Base-by-base conservation (phyloP, 2,113 vertebrate species). In the Laterallus jamaicensis region DNA sequence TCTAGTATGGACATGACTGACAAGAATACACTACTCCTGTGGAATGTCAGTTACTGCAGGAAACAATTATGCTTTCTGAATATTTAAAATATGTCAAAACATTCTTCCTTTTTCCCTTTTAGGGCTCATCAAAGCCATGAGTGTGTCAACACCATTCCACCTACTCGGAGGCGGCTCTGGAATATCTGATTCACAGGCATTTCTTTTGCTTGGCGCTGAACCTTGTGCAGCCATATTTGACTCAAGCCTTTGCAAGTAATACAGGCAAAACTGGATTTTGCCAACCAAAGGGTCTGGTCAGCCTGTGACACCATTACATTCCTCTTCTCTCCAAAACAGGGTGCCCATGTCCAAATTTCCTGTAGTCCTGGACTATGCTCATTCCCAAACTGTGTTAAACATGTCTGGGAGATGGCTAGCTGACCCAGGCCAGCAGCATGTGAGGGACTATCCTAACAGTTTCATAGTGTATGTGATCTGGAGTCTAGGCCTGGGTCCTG, bases 31-130 rank as follows among this genome's bases (percentile, higher is more conserved):
- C 86, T 89, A 82, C 59, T 86, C 80, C 56, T 86, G 8, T 89
- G 96, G 95, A 96, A 96, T 97, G 95, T 95, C 93, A 95, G 91
- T 91, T 96, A 95, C 83, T 84, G 92, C 81, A 91, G 96, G 96
- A 96, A 97, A 96, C 91, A 96, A 94, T 97, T 96, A 95, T 37
- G 80, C 86, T 82, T 95, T 92, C 90, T 96, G 95, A 95, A 96
- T 97, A 97, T 95, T 96, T 83, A 93, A 89, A 96, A 93, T 95
- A 86, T 82, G 90, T 93, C 93, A 96, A 88, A 96, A 91, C 86
- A 94, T 88, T 95, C 83, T 95, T 92, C 62, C 55, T 88, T 96
- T 94, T 94, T 88, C 49, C 76, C 82, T 96, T 95, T 95, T 84
- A 84, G 91, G 82, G 66, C 80, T 95, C 94, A 91, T 93, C 70